Evolutionary conservation across 1,140 invertebrate genomes (phyloP).

Genomic region (Gryon sp.): DNA sequence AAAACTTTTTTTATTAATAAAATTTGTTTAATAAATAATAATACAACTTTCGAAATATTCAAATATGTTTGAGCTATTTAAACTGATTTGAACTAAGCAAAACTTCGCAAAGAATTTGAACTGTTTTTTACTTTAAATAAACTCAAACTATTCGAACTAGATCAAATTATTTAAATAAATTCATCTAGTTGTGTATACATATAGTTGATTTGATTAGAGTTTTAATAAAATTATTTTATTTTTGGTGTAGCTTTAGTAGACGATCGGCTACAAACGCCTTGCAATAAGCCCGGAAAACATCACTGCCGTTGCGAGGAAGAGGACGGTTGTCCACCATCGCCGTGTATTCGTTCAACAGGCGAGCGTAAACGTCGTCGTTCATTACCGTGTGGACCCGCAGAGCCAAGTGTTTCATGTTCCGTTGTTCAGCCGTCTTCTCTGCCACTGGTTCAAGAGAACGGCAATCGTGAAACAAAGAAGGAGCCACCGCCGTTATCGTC

Average conservation of each 20-base stretch:
- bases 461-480: not conserved
- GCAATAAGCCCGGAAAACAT: conserved; percentile 86
- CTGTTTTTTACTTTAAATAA: no score
- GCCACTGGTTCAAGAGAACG: conserved; percentile 58
- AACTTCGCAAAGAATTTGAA: no score
- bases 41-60: no score
- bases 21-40: no score
- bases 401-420: conserved; percentile 20
- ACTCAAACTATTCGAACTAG: no score
- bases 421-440: conserved; percentile 61
- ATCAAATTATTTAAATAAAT: no score
- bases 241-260: conserved; percentile 80
- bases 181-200: no score
- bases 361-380: conserved; percentile 77
- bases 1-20: no score
- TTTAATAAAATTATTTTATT: not conserved
- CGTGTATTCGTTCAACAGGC: conserved; percentile 69
- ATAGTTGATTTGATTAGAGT: no score
- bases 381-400: conserved; percentile 72
- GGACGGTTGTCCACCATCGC: conserved; percentile 72
- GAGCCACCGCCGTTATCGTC: no score
- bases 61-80: no score
- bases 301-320: conserved; percentile 84
- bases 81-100: no score
- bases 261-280: conserved; percentile 85